phyloP scores from a whole-genome alignment of 1,140 invertebrate genomes.

The Drosophila setifemur region DNA sequence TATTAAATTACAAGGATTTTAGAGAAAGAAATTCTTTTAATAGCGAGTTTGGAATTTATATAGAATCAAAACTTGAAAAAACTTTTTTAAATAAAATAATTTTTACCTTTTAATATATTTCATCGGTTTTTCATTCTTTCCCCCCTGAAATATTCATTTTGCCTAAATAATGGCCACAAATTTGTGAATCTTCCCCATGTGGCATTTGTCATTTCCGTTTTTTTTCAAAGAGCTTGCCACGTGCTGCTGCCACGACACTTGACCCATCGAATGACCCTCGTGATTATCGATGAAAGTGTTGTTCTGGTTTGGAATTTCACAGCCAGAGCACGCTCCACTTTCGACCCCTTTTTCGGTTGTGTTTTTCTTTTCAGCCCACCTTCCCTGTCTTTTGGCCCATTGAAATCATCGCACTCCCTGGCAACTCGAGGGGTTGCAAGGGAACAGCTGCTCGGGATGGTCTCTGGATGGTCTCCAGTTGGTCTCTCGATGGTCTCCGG shows the following conservation, averaged over 20 bases:
- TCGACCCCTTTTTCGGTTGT: not conserved
- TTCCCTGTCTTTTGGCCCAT: too few relatives aligned
- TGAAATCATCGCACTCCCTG: too few relatives aligned
- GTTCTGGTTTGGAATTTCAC: conserved; percentile 22
- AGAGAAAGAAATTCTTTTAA: too few relatives aligned
- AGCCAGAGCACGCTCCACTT: conserved; percentile 17
- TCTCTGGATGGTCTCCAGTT: too few relatives aligned
- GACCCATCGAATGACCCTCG: conserved; percentile 59
- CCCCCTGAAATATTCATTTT: not conserved
- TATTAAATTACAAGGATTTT: too few relatives aligned
- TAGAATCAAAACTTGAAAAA: too few relatives aligned
- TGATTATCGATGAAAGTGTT: conserved; percentile 60
- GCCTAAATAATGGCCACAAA: not conserved
- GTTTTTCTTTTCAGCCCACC: not conserved
- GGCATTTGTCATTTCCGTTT: not conserved
- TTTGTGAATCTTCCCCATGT: not conserved
- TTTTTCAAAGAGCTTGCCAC: conserved; percentile 28
- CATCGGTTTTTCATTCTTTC: too few relatives aligned
- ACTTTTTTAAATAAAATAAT: not conserved
- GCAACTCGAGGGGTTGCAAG: conserved; percentile 9
- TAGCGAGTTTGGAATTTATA: not conserved
- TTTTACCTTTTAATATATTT: not conserved
- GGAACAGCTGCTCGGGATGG: too few relatives aligned
- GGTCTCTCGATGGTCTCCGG: too few relatives aligned
- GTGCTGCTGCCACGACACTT: conserved; percentile 43